Evolutionary conservation across 2,113 vertebrate genomes (phyloP), one percentile per base, ranked within the genome.

Genomic region (Laterallus jamaicensis): DNA sequence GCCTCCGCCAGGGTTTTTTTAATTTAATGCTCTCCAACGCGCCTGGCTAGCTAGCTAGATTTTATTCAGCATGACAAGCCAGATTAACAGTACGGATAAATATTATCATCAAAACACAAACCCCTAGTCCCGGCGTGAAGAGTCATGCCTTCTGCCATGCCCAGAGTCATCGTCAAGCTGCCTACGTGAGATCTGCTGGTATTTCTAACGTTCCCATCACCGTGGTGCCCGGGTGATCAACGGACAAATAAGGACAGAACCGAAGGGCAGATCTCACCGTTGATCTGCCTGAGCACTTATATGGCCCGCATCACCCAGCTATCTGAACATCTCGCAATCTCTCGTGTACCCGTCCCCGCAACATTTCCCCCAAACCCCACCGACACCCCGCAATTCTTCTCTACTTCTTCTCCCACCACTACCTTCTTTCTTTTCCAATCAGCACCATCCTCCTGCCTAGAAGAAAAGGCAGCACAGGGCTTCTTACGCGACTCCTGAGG

Each of bases 231-330:
- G 4, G 86, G 88, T 44, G 3, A 87, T 69, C 92, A 82, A 96
- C 83, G 2, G 91, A 97, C 96, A 96, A 97, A 97, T 96, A 97
- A 97, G 95, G 96, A 93, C 83, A 96, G 92, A 95, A 93, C 69
- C 2, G 1, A 73, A 78, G 59, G 94, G 47, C 92, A 95, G 74
- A 95, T 42, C 94, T 96, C 70, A 93, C 78, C 2, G 1, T 82
- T 15, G 4, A 66, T 87, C 74, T 67, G 74, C 73, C 84, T 3
- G 52, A 74, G 82, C 88, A 78, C 64, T 95, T 92, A 73, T 1
- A 73, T 5, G 85, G 95, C 80, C 83, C 67, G 13, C 74, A 79
- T 55, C 69, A 55, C 49, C 50, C 88, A 54, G 37, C 90, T 76
- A 93, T 71, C 79, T 8, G 42, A 64, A 68, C 69, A 49, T 73